A percentile compares a stretch with the other conserved stretches of the same genome.
These are phyloP conservation scores for Drosophila monieri DNA, from an alignment of 2,888 invertebrate genomes.

Conservation along the genomic window DNA sequence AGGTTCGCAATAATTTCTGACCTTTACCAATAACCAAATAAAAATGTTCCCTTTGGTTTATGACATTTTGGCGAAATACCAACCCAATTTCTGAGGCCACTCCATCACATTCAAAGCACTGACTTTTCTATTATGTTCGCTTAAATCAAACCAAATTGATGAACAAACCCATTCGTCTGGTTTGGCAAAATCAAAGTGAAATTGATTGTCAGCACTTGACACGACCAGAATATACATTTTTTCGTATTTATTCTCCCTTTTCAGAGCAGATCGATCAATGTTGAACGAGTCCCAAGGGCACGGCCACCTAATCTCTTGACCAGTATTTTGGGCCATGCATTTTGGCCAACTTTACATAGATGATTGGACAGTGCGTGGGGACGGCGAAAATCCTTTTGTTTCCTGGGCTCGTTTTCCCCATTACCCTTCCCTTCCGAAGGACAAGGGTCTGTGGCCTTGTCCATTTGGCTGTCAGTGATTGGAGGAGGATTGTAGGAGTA, in stretches of 20 bases:
- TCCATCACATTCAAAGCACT: constrained; percentile 15
- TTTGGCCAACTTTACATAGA: constrained; percentile 53
- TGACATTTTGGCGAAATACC: constrained; percentile 1
- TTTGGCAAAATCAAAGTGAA: constrained; percentile 31
- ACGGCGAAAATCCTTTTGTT: constrained; percentile 33
- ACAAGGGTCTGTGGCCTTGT: constrained; percentile 50
- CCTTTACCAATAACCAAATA: not conserved
- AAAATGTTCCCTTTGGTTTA: not conserved
- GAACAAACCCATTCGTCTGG: constrained; percentile 24
- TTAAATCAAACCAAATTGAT: constrained; percentile 34
- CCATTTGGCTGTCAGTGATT: constrained; percentile 33
- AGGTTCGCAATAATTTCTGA: not conserved
- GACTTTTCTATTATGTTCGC: constrained; percentile 22
- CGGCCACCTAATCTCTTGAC: constrained; percentile 43
- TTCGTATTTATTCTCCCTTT: constrained; percentile 16
- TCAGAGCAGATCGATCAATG: constrained; percentile 66
- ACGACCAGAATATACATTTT: constrained; percentile 30
- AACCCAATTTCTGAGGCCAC: constrained; percentile 4
- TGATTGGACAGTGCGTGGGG: constrained; percentile 51
- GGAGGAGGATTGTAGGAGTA: constrained; percentile 9
- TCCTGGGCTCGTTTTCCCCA: constrained; percentile 37
- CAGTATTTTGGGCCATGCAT: constrained; percentile 27
- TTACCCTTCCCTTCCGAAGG: constrained; percentile 28
- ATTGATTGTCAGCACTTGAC: constrained; percentile 47
- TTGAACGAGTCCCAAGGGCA: constrained; percentile 43